Evolutionary conservation across 2,113 vertebrate genomes (phyloP), one percentile per base, ranked within the genome.

Genomic region (Neolamprologus sp.): DNA sequence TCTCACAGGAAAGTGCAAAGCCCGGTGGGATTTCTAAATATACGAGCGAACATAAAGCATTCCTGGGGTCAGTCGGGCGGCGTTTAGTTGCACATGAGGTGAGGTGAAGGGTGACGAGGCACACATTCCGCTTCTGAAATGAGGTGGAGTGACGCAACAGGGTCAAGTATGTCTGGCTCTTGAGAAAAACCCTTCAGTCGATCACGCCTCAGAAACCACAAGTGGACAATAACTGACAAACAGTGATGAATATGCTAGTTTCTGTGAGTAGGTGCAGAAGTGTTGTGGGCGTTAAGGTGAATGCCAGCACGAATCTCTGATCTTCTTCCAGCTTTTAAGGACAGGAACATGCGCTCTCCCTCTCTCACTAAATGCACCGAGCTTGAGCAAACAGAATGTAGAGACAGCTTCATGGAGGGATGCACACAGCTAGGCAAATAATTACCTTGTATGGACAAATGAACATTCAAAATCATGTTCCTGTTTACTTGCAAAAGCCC

Each of bases 401-500:
- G 79, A 81, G 28, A 65, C 16, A 49, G 26, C n/a, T 35, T 49
- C n/a, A 51, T 47, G 80, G 58, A 88, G 37, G 71, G 54, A 82
- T 87, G 84, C 87, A 84, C 63, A 83, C 42, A 71, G 53, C 73
- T 57, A 83, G 82, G 58, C 26, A 82, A 28, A 58, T 84, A 86
- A 91, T 91, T 87, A 87, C 75, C 88, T 84, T 78, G 75, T 79
- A 60, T 85, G 86, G 85, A 86, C 82, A 89, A 86, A 88, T 88
- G 83, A 87, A 91, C 93, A 86, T 87, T 90, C 40, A 85, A 80
- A 89, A 87, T 17, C 58, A 35, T 85, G 86, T 88, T 94, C 89
- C 85, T 94, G 86, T 94, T 94, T 92, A 89, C 91, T 91, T 85
- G 65, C 53, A 54, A 92, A 87, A 84, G 28, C 94, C 89, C 93